Conservation (phyloP, 2,797 vertebrate genomes). For the Eulemur coronatus region DNA sequence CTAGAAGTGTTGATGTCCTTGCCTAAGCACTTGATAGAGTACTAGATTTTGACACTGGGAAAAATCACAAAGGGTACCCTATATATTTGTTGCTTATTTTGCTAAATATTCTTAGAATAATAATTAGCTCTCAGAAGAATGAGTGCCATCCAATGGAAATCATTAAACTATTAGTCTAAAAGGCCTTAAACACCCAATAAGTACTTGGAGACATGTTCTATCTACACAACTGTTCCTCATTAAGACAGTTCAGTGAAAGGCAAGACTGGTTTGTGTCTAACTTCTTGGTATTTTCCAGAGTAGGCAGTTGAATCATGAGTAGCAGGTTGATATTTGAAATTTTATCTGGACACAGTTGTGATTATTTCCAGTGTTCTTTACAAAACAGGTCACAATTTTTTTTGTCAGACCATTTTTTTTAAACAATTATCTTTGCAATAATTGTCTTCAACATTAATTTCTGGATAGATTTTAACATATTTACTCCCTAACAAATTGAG, state of each 20-base stretch:
- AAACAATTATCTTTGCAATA: background rate
- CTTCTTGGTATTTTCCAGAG: background rate
- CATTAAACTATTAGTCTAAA: constrained; percentile 68
- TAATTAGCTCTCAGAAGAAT: constrained; percentile 73
- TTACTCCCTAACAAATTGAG: background rate
- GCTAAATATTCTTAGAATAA: constrained; percentile 72
- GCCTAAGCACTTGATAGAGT: background rate
- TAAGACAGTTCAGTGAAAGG: background rate
- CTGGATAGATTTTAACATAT: background rate
- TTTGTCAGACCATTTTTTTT: background rate
- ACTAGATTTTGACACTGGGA: background rate
- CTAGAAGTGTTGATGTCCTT: background rate
- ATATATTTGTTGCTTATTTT: constrained; percentile 75
- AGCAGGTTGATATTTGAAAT: background rate
- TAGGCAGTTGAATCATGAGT: background rate
- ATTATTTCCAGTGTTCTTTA: constrained; percentile 5
- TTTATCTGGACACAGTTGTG: background rate
- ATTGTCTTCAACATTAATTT: background rate
- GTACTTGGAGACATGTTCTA: background rate
- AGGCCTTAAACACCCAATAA: background rate
- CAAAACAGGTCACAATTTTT: background rate
- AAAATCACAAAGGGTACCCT: constrained; percentile 70
- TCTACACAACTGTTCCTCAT: background rate
- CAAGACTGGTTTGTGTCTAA: background rate
- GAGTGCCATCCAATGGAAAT: constrained; percentile 71